Evolutionary conservation across 2,888 invertebrate genomes (phyloP), one percentile per base, ranked within the genome.

Genomic region (Thelaira solivaga): DNA sequence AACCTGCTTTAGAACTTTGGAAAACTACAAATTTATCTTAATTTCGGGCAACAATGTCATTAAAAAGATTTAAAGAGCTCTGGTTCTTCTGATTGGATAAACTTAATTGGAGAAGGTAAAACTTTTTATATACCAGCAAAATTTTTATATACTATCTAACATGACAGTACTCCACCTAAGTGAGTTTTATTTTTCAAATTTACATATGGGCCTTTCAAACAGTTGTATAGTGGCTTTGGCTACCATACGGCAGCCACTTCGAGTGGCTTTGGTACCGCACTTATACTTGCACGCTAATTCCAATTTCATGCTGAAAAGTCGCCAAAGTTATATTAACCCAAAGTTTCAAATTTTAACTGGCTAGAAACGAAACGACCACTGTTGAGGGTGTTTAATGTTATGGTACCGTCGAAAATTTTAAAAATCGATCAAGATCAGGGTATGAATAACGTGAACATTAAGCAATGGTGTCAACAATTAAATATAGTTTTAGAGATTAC

Each of bases 401-500:
- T 36, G 36, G 36, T n/a, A 4, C 59, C 61, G 5, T 71, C 61
- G 6, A 26, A 53, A 22, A 41, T 20, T 26, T 49, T 76, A 1
- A 73, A 74, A 31, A 61, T 61, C 4, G 65, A 74, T 45, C 68
- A 74, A 55, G 76, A 80, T 47, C 68, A 64, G n/a, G 69, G 74
- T 8, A 69, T 75, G 31, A 79, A 64, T 72, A 72, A 67, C 62
- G 71, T 36, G 22, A 31, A 31, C 8, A 31, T 31, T 31, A 31
- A 31, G 31, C 31, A 31, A 31, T 31, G 31, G 31, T 8, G 31
- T 8, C 6, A 72, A 8, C 49, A 71, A 10, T 36, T 75, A 36
- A 71, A 79, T 39, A 62, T 79, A n/a, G 24, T 62, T 5, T 16
- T 72, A 41, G 68, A 75, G 51, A 57, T 75, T 11, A 80, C 79